Base-by-base conservation (phyloP, 2,113 vertebrate species). In the Hiodon tergisus region DNA sequence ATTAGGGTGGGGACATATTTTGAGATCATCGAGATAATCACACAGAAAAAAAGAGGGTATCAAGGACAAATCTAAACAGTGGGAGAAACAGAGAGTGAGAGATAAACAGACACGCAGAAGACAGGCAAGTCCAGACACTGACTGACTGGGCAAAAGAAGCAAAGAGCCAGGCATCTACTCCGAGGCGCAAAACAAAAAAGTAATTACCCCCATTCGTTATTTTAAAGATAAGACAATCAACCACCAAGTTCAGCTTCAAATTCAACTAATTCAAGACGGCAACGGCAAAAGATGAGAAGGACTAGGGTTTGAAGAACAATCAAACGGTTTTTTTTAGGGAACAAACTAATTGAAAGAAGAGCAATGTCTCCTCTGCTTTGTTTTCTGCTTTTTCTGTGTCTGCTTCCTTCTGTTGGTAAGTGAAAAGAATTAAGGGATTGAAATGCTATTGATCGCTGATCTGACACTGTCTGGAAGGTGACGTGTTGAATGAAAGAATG, bases 371-470 rank as follows among this genome's bases (percentile, higher is more conserved):
- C 67, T 62, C 58, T 79, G 60, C 48, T 86, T 52, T 47, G 50
- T 13, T 58, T 52, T 54, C 55, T 84, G 76, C 66, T 88, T 60
- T 58, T 88, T 16, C 77, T 88, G 52, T 78, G 74, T 74, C 75
- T 82, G 60, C 60, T 86, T 51, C 84, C 84, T 70, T 72, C 81
- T 79, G 86, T 77, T 55, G 85, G 88, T 89, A 77, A 86, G 87
- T 84, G 7, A 78, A 67, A 3, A 58, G 8, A 67, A 51, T 62
- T 4, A 17, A 10, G 53, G 51, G 53, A 52, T 6, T 58, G 3
- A 17, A 14, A 51, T 6, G n/a, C 13, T 69, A 6, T 52, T 17
- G 2, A 51, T 51, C 6, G 6, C 4, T 47, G 13, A 47, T 3
- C 46, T 66, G 17, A 47, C 11, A 5, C 31, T 66, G 63, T 17